These are phyloP conservation scores for Leptinotarsa lineolata DNA, from an alignment of 1,140 invertebrate species.

Conservation along the genomic window DNA sequence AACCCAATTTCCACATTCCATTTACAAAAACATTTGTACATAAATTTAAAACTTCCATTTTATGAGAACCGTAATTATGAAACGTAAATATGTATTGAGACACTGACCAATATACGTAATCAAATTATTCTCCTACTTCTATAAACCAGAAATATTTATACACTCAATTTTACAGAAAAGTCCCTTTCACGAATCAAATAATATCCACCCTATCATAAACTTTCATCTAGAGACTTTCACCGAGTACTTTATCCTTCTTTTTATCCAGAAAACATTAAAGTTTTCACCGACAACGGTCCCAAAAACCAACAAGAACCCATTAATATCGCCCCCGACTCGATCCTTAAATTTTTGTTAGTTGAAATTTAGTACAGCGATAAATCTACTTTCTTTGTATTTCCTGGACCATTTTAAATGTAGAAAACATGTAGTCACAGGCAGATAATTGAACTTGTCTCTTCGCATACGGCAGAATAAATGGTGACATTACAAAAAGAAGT, in stretches of 20 bases:
- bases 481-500: neutral
- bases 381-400: neutral
- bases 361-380: constrained; percentile 6
- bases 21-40: no score
- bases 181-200: neutral
- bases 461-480: neutral
- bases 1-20: no score
- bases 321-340: neutral
- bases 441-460: constrained; percentile 6
- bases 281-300: neutral
- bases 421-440: constrained; percentile 3
- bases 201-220: neutral
- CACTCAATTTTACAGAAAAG: no score
- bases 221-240: neutral
- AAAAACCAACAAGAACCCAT: constrained; percentile 1
- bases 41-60: no score
- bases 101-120: no score
- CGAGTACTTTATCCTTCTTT: neutral
- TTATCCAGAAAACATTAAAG: constrained; percentile 2
- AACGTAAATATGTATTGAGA: no score
- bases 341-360: neutral
- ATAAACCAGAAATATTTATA: no score
- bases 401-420: neutral
- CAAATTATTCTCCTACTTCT: no score
- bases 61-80: no score